These are phyloP conservation scores for Cheilosia scutellata DNA, from an alignment of 2,888 invertebrate species.

Conservation along the genomic window DNA sequence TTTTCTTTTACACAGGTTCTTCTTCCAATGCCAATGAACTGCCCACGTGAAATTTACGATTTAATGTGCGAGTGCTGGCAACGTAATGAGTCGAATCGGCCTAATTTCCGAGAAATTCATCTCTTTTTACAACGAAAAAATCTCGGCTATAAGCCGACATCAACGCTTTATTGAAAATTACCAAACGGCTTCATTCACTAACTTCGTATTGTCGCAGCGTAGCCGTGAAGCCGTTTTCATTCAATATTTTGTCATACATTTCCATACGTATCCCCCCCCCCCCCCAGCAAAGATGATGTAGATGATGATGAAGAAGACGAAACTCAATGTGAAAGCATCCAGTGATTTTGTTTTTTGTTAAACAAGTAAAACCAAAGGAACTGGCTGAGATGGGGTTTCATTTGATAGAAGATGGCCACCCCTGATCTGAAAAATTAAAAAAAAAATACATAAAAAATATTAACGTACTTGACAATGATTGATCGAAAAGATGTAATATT, in stretches of 20 bases:
- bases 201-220: conserved; percentile 37
- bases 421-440: conserved; percentile 13
- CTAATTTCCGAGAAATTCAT: conserved; percentile 93
- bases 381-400: conserved; percentile 22
- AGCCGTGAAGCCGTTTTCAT: conserved; percentile 62
- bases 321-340: conserved; percentile 53
- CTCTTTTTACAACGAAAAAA: conserved; percentile 92
- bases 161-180: conserved; percentile 79
- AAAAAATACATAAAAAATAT: conserved; percentile 16
- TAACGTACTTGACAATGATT: conserved; percentile 70
- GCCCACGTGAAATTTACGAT: conserved; percentile 93
- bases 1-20: conserved; percentile 83
- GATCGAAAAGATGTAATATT: conserved; percentile 68
- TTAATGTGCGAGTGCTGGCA: conserved; percentile 95
- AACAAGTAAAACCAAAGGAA: conserved; percentile 41
- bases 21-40: conserved; percentile 89
- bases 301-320: conserved; percentile 21
- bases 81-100: conserved; percentile 90
- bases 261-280: conserved; percentile 51
- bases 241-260: conserved; percentile 51
- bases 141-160: conserved; percentile 85
- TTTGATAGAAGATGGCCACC: conserved; percentile 34
- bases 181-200: conserved; percentile 73
- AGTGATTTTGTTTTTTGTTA: conserved; percentile 36
- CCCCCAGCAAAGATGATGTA: conserved; percentile 9